Evolutionary conservation across 2,888 invertebrate species (phyloP).

Genomic region (Dinocampus coccinellae): DNA sequence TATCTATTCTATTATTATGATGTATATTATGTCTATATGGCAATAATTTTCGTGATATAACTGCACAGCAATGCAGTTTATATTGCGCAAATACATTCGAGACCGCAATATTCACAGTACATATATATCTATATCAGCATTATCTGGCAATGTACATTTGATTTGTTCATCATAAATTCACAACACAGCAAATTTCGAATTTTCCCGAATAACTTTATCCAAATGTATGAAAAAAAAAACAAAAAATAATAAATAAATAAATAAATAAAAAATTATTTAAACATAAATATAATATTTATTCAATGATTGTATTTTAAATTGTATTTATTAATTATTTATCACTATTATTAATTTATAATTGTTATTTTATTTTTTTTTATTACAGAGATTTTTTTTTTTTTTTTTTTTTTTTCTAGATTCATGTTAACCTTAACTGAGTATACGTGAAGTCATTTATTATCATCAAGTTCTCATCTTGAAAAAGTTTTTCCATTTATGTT

Average conservation of each 20-base stretch:
- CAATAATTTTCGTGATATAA: constrained; percentile 30
- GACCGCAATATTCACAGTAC: background rate
- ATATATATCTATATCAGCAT: no score
- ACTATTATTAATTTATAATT: background rate
- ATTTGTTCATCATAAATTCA: background rate
- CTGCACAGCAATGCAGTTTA: constrained; percentile 30
- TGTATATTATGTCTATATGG: background rate
- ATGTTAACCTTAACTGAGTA: constrained; percentile 11
- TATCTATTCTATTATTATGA: background rate
- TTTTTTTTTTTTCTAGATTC: background rate
- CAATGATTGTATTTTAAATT: no score
- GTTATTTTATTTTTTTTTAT: background rate
- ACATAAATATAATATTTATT: background rate
- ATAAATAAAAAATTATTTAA: no score
- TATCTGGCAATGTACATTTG: background rate
- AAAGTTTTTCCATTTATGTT: constrained; percentile 26
- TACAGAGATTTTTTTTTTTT: background rate
- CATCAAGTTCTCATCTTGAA: constrained; percentile 28
- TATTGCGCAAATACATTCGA: background rate
- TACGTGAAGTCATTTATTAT: constrained; percentile 16
- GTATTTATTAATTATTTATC: no score
- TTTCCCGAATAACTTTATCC: background rate
- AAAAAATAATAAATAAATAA: background rate
- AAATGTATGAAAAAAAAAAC: background rate
- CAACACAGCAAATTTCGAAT: background rate